Percentiles rank a stretch among this genome's conserved stretches.
These are phyloP conservation scores for silkworm (Bombyx mori) DNA, from an alignment of 1,140 invertebrate species.

Conservation along the genomic window ASM3026992v2 NC_085114.1:10834501-10835000, in stretches of 20 bases:
- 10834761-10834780: too few species aligned
- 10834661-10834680: too few species aligned
- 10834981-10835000: conserved; percentile 61
- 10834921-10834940: conserved; percentile 72
- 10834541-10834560: conserved; percentile 40
- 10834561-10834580: conserved; percentile 31
- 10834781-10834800: too few species aligned
- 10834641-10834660: too few species aligned
- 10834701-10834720: too few species aligned
- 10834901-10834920: conserved; percentile 71
- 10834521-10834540: conserved; percentile 30
- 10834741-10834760: too few species aligned
- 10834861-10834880: conserved; percentile 24
- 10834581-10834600: conserved; percentile 40
- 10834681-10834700: too few species aligned
- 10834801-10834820: too few species aligned
- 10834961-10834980: conserved; percentile 69
- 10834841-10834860: background rate
- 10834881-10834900: conserved; percentile 56
- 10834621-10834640: conserved; percentile 31
- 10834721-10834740: too few species aligned
- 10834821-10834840: too few species aligned
- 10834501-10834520: conserved; percentile 30
- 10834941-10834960: conserved; percentile 69
- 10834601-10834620: conserved; percentile 33